A percentile compares a stretch with the other conserved stretches of the same genome.
These are phyloP conservation scores for Micrasema longulum DNA, from an alignment of 1,140 invertebrate genomes.

Conservation along the genomic window DNA sequence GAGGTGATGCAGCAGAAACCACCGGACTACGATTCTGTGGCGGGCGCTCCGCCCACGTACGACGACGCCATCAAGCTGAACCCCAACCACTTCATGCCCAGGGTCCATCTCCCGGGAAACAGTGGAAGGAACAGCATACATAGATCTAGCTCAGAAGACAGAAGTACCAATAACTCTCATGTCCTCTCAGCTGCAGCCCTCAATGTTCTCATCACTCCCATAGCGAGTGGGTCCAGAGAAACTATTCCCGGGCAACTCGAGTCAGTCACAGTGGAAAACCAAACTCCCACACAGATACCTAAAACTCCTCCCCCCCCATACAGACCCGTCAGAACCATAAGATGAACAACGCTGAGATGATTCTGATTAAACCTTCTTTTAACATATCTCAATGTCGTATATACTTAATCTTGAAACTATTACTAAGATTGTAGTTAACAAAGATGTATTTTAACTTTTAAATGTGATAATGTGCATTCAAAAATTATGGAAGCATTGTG, in stretches of 20 bases:
- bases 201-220: constrained; percentile 34
- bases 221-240: constrained; percentile 28
- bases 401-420: constrained; percentile 41
- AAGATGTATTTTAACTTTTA: constrained; percentile 32
- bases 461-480: constrained; percentile 45
- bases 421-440: constrained; percentile 16
- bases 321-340: constrained; percentile 63
- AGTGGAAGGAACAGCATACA: constrained; percentile 52
- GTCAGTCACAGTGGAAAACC: constrained; percentile 25
- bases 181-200: constrained; percentile 43
- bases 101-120: constrained; percentile 50
- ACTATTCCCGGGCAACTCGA: constrained; percentile 49
- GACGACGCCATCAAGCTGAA: constrained; percentile 80
- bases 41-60: constrained; percentile 77
- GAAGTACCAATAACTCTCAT: constrained; percentile 30
- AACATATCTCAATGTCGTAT: constrained; percentile 41
- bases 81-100: constrained; percentile 66
- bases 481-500: constrained; percentile 42
- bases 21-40: constrained; percentile 79
- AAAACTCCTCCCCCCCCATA: constrained; percentile 67
- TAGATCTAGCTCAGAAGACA: constrained; percentile 2
- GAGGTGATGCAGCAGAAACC: constrained; percentile 74
- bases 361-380: constrained; percentile 13
- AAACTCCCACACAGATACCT: constrained; percentile 60
- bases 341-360: constrained; percentile 58